Base-by-base conservation (phyloP, 2,113 vertebrate genomes). In the Oxygymnocypris stewartii region DNA sequence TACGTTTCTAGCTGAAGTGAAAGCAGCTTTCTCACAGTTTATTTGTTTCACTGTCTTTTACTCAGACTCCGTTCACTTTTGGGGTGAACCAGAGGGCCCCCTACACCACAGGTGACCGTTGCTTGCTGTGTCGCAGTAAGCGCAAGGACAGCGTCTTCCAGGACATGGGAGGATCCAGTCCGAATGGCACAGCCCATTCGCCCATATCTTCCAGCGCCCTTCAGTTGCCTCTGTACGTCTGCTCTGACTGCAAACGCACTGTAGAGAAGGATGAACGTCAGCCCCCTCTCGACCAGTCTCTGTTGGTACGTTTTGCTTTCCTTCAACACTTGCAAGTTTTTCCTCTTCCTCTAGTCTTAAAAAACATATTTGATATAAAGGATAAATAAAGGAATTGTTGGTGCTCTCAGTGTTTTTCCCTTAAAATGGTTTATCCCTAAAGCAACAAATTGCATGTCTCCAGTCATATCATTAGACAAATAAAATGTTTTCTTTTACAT, bases 201-300 rank as follows among this genome's bases (percentile, higher is more conserved):
- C 91, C 95, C 88, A 97, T 96, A 94, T 90, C 96, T 80, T 94
- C 95, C 91, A 96, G 92, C 40, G 92, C 96, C 93, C 96, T 99
- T 89, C 97, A 97, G 93, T 95, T 99, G 90, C 98, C 97, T 7
- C 94, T 99, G 76, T 99, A 97, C 96, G 98, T 99, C 83, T 99
- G 98, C 90, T 96, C 97, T 0, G 97, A 98, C 95, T 99, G 98
- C 92, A 94, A 97, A 75, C 94, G 96, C 89, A 97, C 98, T 0
- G 97, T 99, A 10, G 97, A 98, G 92, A 97, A 97, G 91, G 98
- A 98, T 88, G 97, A 98, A 86, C 95, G 96, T 65, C 97, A 95
- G 3, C 92, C 95, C 5, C 91, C 96, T 40, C 93, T 95, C 82
- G 97, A 97, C 91, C 96, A 96, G 85, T 96, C 96, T 42, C 89